phyloP scores from a whole-genome alignment of 2,888 invertebrate species.

The Amiota communis region DNA sequence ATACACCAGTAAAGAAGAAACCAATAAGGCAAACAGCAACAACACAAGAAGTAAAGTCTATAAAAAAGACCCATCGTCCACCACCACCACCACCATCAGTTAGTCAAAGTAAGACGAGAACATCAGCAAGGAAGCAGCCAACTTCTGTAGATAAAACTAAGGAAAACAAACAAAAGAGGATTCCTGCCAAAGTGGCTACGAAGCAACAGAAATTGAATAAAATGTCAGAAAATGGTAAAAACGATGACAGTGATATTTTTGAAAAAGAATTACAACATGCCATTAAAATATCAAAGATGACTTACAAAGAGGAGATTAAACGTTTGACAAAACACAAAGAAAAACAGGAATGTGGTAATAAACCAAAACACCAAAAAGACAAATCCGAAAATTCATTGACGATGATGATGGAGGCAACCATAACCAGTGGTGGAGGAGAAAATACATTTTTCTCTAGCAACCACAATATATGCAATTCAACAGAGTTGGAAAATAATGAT shows the following conservation, averaged over 20 bases:
- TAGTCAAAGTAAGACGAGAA: neutral
- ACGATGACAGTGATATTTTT: neutral
- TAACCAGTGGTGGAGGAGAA: slow-evolving; percentile 18
- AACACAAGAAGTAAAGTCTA: neutral
- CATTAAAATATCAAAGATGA: slow-evolving; percentile 44
- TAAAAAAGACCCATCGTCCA: neutral
- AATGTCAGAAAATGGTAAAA: neutral
- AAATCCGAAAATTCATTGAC: neutral
- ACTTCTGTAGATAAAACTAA: neutral
- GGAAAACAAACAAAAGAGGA: neutral
- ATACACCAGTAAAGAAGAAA: neutral
- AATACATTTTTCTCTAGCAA: slow-evolving; percentile 48
- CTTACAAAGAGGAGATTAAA: slow-evolving; percentile 40
- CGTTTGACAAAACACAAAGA: slow-evolving; percentile 13
- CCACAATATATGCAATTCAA: slow-evolving; percentile 61
- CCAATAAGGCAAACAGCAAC: neutral
- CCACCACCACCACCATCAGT: neutral
- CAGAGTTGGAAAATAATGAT: slow-evolving; percentile 49
- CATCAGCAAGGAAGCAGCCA: neutral
- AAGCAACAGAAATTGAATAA: neutral
- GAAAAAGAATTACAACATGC: slow-evolving; percentile 45
- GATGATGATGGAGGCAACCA: no score
- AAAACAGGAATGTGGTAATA: neutral
- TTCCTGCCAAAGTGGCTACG: neutral
- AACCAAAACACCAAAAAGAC: neutral